Conservation (phyloP, 1,140 invertebrate genomes). For the Atta colombica region DNA sequence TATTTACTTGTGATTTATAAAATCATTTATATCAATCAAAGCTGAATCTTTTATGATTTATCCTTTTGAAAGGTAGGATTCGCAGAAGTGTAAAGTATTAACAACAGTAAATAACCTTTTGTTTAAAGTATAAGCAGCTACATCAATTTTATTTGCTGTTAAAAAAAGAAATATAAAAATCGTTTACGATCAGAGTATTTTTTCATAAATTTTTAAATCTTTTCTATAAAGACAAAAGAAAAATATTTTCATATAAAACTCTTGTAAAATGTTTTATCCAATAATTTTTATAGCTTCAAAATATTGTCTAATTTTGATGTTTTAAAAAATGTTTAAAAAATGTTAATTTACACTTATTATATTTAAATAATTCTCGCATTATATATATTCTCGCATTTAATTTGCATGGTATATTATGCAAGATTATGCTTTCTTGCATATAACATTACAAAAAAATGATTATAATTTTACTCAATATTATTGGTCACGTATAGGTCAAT, state of each 20-base stretch:
- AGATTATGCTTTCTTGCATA: neutral
- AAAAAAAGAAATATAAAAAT: neutral
- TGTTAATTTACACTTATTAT: neutral
- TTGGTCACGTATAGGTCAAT: neutral
- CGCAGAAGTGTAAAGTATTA: neutral
- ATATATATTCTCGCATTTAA: neutral
- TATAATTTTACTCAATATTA: neutral
- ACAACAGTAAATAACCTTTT: neutral
- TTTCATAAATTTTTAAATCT: neutral
- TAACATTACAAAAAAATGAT: neutral
- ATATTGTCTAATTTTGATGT: neutral
- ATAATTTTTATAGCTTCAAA: neutral
- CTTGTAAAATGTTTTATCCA: neutral
- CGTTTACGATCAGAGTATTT: neutral
- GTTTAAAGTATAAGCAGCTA: neutral
- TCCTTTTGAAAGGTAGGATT: neutral
- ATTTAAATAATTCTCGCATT: conserved; percentile 6
- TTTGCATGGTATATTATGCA: neutral
- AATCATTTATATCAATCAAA: neutral
- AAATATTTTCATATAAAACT: neutral
- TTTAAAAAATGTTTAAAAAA: neutral
- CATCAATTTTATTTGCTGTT: neutral
- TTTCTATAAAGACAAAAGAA: neutral
- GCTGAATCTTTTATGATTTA: neutral
- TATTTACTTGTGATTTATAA: neutral